Evolutionary conservation across 2,888 invertebrate genomes (phyloP), one percentile per base, ranked within the genome.

Genomic region (Acrocera orbiculus): DNA sequence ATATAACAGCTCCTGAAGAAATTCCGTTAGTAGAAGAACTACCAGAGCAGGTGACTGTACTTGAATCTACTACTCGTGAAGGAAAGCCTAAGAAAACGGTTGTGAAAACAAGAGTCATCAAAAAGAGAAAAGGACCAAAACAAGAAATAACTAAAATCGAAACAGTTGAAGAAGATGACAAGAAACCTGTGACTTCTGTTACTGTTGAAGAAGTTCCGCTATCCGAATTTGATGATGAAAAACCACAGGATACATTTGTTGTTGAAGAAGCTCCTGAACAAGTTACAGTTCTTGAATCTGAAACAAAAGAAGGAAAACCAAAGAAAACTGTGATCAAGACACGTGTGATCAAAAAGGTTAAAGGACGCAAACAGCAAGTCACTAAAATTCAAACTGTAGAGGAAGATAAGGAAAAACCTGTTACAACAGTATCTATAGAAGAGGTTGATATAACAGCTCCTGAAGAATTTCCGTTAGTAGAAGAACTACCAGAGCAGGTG

Each of bases 261-360:
- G 46, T 47, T 1, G 51, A 59, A 44, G 34, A 53, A 40, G 27
- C 56, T 51, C 43, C 52, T 48, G 47, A 60, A 53, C 39, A 39
- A 26, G 26, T 40, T 4, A 34, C 24, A 7, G 31, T 41, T 4
- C 17, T 32, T 8, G 36, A 36, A 26, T 16, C 30, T 5, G n/a
- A 20, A 1, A 34, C 24, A 9, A 28, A 37, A 3, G 31, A 32
- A 9, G 38, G 38, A 4, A 55, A 51, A 33, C 42, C 50, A 7
- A 38, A 26, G 43, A 53, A 17, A 35, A 47, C 37, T 43, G 34
- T 44, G 8, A 53, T 53, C 5, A 51, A 52, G 47, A 45, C 44
- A 26, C 38, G 44, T 7, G 39, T 43, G 1, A 42, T 42, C 13
- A 48, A 46, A 30, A 49, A 45, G 30, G 41, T 38, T 6, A 43